A percentile compares a stretch with the other conserved stretches of the same genome.
phyloP scores from a whole-genome alignment of 2,888 invertebrate species.

The Chaetogeoica ovagalla region DNA sequence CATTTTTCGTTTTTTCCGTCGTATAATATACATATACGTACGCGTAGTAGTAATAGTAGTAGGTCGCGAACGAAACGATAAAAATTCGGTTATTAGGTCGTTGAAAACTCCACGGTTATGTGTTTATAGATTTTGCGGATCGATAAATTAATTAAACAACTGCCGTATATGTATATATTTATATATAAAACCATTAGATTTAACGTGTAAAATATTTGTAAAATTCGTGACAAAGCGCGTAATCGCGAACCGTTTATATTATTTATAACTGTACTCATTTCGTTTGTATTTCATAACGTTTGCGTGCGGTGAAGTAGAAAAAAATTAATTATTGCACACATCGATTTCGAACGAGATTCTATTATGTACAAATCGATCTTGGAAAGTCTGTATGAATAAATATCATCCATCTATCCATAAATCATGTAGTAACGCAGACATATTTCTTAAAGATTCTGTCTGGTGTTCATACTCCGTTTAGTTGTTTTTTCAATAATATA shows the following conservation, averaged over 20 bases:
- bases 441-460: too few relatives aligned
- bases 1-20: neutral
- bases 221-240: too few relatives aligned
- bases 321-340: slow-evolving; percentile 1
- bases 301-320: neutral
- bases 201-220: neutral
- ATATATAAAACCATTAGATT: slow-evolving; percentile 1
- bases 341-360: slow-evolving; percentile 14
- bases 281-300: too few relatives aligned
- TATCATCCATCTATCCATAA: too few relatives aligned
- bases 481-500: too few relatives aligned
- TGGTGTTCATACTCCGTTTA: too few relatives aligned
- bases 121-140: neutral
- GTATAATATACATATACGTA: neutral
- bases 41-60: neutral
- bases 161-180: neutral
- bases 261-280: too few relatives aligned
- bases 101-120: neutral
- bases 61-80: neutral
- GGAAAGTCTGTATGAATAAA: neutral
- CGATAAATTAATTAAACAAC: slow-evolving; percentile 24
- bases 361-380: neutral
- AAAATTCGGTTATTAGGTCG: slow-evolving; percentile 15
- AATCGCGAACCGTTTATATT: too few relatives aligned
- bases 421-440: too few relatives aligned